Evolutionary conservation across 2,888 invertebrate genomes (phyloP).

Genomic region (Odontocerum albicorne): DNA sequence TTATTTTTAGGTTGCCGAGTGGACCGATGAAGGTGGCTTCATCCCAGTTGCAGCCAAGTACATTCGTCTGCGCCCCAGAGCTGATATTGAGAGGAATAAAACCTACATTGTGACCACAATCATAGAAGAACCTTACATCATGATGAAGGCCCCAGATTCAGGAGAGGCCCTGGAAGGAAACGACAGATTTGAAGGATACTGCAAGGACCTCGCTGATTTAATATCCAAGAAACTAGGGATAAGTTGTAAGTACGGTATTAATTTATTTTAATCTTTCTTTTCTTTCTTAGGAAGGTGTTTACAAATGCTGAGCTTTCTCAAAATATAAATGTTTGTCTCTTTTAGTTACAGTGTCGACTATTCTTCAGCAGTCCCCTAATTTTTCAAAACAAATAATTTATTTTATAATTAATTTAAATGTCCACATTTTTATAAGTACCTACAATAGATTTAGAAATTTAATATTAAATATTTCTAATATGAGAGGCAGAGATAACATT

Average conservation of each 20-base stretch:
- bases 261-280: background rate
- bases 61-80: constrained; percentile 68
- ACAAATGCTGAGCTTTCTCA: no score
- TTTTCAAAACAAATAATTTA: no score
- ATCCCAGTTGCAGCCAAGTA: constrained; percentile 75
- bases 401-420: no score
- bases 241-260: constrained; percentile 69
- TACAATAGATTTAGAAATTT: no score
- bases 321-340: no score
- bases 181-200: constrained; percentile 86
- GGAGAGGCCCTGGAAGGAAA: constrained; percentile 70
- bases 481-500: no score
- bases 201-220: constrained; percentile 86
- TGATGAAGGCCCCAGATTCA: constrained; percentile 68
- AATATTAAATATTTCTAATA: no score
- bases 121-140: constrained; percentile 87
- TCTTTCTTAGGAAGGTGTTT: no score
- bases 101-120: constrained; percentile 88
- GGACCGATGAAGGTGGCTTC: constrained; percentile 81
- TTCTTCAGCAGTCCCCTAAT: no score
- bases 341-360: no score
- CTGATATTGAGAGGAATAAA: constrained; percentile 76
- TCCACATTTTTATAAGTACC: no score
- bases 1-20: constrained; percentile 79
- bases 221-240: constrained; percentile 80